phyloP scores from a whole-genome alignment of 1,140 invertebrate species.

The Drosophila baimaii region DNA sequence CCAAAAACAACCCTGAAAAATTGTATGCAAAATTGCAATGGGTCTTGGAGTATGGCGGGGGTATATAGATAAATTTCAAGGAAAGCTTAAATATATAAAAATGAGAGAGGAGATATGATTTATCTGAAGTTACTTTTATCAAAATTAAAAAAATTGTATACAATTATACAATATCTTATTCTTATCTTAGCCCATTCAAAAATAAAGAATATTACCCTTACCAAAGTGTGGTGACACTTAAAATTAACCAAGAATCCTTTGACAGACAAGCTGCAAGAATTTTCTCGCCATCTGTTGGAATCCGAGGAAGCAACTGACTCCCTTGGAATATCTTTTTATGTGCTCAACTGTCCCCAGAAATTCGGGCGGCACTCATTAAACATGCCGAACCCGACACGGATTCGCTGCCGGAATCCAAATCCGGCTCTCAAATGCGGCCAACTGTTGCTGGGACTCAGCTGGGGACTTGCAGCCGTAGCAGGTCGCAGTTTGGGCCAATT shows the following conservation, averaged over 20 bases:
- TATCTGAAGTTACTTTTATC: no score
- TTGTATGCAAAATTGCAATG: slow-evolving; percentile 45
- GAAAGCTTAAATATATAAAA: neutral
- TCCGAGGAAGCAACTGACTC: neutral
- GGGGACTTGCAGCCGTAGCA: slow-evolving; percentile 47
- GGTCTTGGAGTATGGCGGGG: neutral
- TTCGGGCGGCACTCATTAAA: slow-evolving; percentile 30
- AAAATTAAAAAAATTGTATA: no score
- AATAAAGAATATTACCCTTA: neutral
- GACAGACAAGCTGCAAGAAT: neutral
- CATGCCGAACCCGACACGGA: slow-evolving; percentile 23
- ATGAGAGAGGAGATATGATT: neutral
- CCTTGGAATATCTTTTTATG: neutral
- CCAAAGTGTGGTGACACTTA: neutral
- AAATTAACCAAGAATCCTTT: neutral
- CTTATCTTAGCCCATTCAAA: no score
- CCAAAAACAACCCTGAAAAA: slow-evolving; percentile 15
- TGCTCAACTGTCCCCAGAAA: slow-evolving; percentile 7
- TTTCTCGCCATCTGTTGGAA: neutral
- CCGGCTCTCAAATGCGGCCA: slow-evolving; percentile 45
- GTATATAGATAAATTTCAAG: slow-evolving; percentile 1
- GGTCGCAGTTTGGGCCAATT: slow-evolving; percentile 69
- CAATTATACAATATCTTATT: no score
- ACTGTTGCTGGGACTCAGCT: slow-evolving; percentile 65
- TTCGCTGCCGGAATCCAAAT: slow-evolving; percentile 23